phyloP scores from a whole-genome alignment of 2,113 vertebrate genomes.

The Takifugu flavidus region DNA sequence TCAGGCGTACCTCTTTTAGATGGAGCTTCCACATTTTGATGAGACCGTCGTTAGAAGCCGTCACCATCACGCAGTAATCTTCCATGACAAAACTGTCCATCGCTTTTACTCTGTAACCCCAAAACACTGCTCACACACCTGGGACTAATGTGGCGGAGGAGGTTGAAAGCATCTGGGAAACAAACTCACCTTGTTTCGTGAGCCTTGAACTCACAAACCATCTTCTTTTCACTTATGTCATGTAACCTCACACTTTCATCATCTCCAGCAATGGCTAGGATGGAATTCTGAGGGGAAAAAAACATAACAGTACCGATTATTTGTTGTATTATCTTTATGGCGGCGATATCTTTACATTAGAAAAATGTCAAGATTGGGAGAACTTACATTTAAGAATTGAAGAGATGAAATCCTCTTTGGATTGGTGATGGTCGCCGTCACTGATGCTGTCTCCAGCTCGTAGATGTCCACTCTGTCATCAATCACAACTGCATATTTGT shows the following conservation, averaged over 20 bases:
- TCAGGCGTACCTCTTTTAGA: conserved; percentile 73
- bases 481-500: conserved; percentile 81
- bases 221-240: conserved; percentile 74
- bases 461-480: conserved; percentile 83
- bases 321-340: too few relatives aligned
- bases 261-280: conserved; percentile 86
- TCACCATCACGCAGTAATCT: conserved; percentile 80
- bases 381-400: conserved; percentile 86
- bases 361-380: neutral
- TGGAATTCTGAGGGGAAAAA: conserved; percentile 74
- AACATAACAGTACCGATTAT: neutral
- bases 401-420: conserved; percentile 86
- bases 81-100: conserved; percentile 80
- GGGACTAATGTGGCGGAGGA: neutral
- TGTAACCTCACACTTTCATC: conserved; percentile 85
- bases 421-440: conserved; percentile 78
- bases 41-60: conserved; percentile 93
- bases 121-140: conserved; percentile 1
- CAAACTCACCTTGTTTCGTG: conserved; percentile 88
- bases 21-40: conserved; percentile 91
- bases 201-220: conserved; percentile 89
- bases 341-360: neutral
- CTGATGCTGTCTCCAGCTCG: conserved; percentile 81
- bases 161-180: neutral
- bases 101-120: conserved; percentile 83